Percentiles rank a stretch among this genome's conserved stretches.
Evolutionary conservation across 2,797 vertebrate species (phyloP).

Genomic region (Coregonus suidteri): DNA sequence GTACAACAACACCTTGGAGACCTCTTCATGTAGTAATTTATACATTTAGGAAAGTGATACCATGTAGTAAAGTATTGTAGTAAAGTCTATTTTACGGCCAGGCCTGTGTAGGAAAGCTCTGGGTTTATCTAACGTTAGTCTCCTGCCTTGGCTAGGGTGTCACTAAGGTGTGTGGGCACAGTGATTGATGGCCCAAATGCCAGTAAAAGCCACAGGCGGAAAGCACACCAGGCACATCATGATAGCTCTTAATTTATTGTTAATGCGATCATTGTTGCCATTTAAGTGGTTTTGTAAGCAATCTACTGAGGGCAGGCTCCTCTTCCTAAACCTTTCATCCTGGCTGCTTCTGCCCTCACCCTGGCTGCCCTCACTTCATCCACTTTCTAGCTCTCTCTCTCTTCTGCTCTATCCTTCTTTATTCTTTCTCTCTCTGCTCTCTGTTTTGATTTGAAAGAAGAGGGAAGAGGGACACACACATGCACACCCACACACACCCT

Average conservation of each 20-base stretch:
- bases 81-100: background rate
- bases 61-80: background rate
- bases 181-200: background rate
- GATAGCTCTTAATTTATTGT: constrained; percentile 42
- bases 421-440: constrained; percentile 9
- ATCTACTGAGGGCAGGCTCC: constrained; percentile 15
- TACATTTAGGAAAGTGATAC: background rate
- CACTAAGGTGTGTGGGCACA: background rate
- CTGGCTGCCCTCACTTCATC: constrained; percentile 26
- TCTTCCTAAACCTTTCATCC: constrained; percentile 29
- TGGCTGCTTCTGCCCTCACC: background rate
- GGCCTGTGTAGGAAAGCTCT: background rate
- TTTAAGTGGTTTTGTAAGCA: constrained; percentile 42
- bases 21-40: background rate
- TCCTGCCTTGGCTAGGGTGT: constrained; percentile 5
- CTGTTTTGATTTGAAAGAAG: constrained; percentile 49
- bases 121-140: constrained; percentile 9
- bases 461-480: constrained; percentile 24
- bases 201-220: constrained; percentile 16
- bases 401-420: constrained; percentile 34
- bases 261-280: constrained; percentile 39
- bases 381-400: background rate
- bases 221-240: background rate
- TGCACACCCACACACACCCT: constrained; percentile 18
- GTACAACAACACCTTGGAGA: background rate